Percentiles rank a stretch among this genome's conserved stretches.
These are phyloP conservation scores for Spilarctia lutea DNA, from an alignment of 2,888 invertebrate species.

Conservation along the genomic window DNA sequence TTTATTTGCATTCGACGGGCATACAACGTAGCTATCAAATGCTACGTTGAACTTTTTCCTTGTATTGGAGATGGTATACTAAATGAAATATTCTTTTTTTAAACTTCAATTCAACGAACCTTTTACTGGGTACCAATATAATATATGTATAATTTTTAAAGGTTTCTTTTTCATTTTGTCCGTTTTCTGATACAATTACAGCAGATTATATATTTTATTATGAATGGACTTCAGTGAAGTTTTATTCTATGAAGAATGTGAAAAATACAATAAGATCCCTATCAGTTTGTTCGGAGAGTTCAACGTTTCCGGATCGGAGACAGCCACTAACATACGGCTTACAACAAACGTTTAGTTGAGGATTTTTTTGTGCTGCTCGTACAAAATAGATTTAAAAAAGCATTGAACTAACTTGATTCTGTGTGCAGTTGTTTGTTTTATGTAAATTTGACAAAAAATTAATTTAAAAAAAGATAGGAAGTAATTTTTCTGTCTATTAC, in stretches of 20 bases:
- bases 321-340: neutral
- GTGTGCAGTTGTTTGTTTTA: neutral
- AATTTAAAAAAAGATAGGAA: too few relatives aligned
- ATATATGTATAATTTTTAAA: neutral
- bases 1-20: conserved; percentile 33
- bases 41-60: conserved; percentile 6
- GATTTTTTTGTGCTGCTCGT: neutral
- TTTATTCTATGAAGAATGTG: neutral
- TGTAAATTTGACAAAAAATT: neutral
- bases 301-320: neutral
- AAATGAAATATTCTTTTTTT: neutral
- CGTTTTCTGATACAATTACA: neutral
- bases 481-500: too few relatives aligned
- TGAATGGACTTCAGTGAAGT: neutral
- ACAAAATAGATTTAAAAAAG: neutral
- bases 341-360: neutral
- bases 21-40: conserved; percentile 16
- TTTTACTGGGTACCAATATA: neutral
- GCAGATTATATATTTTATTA: neutral
- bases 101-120: neutral
- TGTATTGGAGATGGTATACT: neutral
- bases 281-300: neutral
- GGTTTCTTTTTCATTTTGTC: neutral
- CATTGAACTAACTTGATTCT: neutral
- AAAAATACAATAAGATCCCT: neutral